These are phyloP conservation scores for Phaethon lepturus DNA, from an alignment of 2,113 vertebrate genomes.

Conservation along the genomic window DNA sequence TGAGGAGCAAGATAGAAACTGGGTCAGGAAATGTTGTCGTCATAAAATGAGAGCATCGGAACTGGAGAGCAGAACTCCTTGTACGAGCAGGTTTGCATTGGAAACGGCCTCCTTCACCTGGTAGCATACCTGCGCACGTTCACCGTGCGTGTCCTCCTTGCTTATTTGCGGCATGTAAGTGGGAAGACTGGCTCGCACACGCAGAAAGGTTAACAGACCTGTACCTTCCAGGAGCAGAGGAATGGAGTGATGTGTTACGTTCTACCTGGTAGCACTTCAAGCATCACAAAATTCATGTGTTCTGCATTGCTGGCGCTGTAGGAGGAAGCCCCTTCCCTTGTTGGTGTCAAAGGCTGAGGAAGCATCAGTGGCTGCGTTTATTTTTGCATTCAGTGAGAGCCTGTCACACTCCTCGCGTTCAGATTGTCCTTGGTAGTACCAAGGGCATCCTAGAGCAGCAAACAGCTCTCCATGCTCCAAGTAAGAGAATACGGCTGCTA, in stretches of 20 bases:
- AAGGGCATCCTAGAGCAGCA: slow-evolving; percentile 43
- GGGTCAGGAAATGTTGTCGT: slow-evolving; percentile 12
- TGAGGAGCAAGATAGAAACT: slow-evolving; percentile 39
- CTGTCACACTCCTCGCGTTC: not conserved
- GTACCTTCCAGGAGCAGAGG: not conserved
- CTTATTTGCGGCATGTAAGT: not conserved
- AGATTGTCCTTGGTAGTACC: slow-evolving; percentile 36
- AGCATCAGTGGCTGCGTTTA: not conserved
- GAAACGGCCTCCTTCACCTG: not conserved
- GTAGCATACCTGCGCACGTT: not conserved
- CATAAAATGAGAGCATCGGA: not conserved
- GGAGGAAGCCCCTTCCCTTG: not conserved
- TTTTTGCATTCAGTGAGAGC: not conserved
- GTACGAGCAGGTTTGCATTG: not conserved
- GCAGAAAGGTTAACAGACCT: not conserved
- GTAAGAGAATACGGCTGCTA: not conserved
- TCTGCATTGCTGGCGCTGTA: not conserved
- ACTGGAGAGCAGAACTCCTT: not conserved
- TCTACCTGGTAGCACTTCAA: not conserved
- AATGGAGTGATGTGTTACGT: not conserved
- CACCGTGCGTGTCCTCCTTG: not conserved
- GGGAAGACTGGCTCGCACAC: not conserved
- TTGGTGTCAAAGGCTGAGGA: not conserved
- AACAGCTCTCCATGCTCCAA: not conserved
- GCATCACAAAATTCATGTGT: not conserved